Percentiles rank a stretch among this genome's conserved stretches.
Evolutionary conservation across 1,140 invertebrate species (phyloP).

Genomic region (Achatina immaculata): DNA sequence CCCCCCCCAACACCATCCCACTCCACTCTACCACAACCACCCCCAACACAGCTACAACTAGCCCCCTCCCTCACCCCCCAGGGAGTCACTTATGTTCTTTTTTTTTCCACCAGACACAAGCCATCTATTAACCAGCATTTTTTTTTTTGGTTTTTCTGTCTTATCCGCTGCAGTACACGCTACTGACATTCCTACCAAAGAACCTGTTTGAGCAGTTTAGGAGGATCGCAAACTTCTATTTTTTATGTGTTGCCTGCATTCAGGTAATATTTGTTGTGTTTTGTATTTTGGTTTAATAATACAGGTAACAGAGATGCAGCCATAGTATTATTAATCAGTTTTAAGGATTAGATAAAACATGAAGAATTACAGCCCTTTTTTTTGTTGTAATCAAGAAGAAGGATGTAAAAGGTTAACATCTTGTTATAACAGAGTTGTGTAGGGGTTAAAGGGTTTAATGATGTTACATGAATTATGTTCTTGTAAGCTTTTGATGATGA

Average conservation of each 20-base stretch:
- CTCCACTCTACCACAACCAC: too few relatives aligned
- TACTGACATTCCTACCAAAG: slow-evolving; percentile 85
- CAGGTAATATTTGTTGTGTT: slow-evolving; percentile 54
- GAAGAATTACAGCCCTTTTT: neutral
- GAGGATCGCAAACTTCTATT: slow-evolving; percentile 88
- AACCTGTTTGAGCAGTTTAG: slow-evolving; percentile 89
- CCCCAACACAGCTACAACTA: too few relatives aligned
- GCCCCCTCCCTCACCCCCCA: too few relatives aligned
- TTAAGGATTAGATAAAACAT: neutral
- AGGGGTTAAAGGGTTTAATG: too few relatives aligned
- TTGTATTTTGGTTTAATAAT: slow-evolving; percentile 1
- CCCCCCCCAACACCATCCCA: too few relatives aligned
- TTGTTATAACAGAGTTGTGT: neutral
- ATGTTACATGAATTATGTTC: too few relatives aligned
- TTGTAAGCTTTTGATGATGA: too few relatives aligned
- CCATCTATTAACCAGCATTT: too few relatives aligned
- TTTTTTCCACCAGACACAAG: too few relatives aligned
- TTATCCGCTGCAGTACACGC: slow-evolving; percentile 77
- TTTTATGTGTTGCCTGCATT: slow-evolving; percentile 74
- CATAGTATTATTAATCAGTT: neutral
- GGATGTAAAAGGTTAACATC: neutral
- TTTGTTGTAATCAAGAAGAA: too few relatives aligned
- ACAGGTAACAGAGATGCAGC: neutral
- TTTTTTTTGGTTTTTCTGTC: too few relatives aligned
- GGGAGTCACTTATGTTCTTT: too few relatives aligned